A percentile compares a stretch with the other conserved stretches of the same genome.
Evolutionary conservation across 2,888 invertebrate species (phyloP).

Genomic region (Drosophila melanosoma): DNA sequence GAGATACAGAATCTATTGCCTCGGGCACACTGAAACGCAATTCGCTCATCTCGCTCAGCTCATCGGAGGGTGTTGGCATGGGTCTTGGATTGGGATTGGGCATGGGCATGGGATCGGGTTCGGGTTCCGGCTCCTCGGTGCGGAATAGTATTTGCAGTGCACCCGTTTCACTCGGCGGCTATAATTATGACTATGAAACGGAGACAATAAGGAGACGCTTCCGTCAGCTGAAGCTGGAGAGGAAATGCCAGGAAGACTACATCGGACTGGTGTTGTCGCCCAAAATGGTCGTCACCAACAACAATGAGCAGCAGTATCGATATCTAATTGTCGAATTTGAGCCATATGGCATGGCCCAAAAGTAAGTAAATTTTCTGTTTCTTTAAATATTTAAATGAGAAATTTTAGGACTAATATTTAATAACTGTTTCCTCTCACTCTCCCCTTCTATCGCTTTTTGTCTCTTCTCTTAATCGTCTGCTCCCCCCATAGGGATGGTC

Average conservation of each 20-base stretch:
- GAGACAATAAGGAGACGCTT: conserved; percentile 88
- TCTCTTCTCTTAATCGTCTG: background rate
- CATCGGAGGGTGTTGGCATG: conserved; percentile 80
- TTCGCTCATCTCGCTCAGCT: conserved; percentile 82
- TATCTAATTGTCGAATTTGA: conserved; percentile 88
- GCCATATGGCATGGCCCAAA: conserved; percentile 88
- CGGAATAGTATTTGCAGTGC: conserved; percentile 82
- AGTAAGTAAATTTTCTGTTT: conserved; percentile 71
- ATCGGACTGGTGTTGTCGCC: conserved; percentile 90
- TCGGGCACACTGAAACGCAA: conserved; percentile 83
- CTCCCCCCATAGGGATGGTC: conserved; percentile 88
- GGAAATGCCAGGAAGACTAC: conserved; percentile 88
- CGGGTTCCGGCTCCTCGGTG: conserved; percentile 33
- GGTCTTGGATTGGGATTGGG: conserved; percentile 42
- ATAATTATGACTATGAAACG: conserved; percentile 85
- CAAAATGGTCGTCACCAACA: conserved; percentile 86
- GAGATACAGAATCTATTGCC: conserved; percentile 84
- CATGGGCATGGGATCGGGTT: conserved; percentile 49
- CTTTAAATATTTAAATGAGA: too few relatives aligned
- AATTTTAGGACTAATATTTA: too few relatives aligned
- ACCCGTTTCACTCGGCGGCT: conserved; percentile 82
- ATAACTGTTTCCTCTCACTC: too few relatives aligned
- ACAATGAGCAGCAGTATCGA: conserved; percentile 87
- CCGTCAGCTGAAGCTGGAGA: conserved; percentile 88
- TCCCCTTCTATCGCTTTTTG: background rate